Base-by-base conservation (phyloP, 2,113 vertebrate genomes). In the Engraulis encrasicolus region DNA sequence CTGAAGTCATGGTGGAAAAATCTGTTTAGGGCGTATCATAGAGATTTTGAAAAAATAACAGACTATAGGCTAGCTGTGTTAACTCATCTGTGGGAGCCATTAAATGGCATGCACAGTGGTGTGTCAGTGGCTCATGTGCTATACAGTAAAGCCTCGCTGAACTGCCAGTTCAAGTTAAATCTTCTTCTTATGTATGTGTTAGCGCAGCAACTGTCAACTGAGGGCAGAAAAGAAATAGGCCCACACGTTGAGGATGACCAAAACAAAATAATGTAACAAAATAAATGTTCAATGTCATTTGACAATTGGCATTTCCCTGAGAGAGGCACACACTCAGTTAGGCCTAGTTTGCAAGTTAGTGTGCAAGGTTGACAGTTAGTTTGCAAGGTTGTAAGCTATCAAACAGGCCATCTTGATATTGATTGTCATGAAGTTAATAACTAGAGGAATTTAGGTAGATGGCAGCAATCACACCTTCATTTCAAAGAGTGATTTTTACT, bases 401-500 rank as follows among this genome's bases (percentile, higher is more conserved):
- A 31, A 15, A 74, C 66, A 74, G 66, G 17, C 11, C 58, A 2
- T 74, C 66, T 34, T 74, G 66, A 74, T 74, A 4, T 74, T 15
- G 31, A 14, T 74, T 36, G 15, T 74, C 66, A 74, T 74, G 31
- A 74, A 31, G 66, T 74, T 34, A 74, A 74, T 74, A 74, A 74
- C 31, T 17, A 34, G n/a, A 74, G 66, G 66, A 74, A 74, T 74
- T 27, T 31, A 74, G 66, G 34, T 31, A 74, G 27, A 74, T 34
- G 66, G 34, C 66, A 74, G 66, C 31, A 74, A 74, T 74, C 31
- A 74, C 27, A 74, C 31, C 11, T 31, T 74, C 66, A 74, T 74
- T 74, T 31, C 31, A 19, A 74, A 74, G 23, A 74, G 66, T 19
- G 12, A 3, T 88, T 85, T n/a, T 83, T 88, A 78, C 71, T 82